These are phyloP conservation scores for Pollimyrus isidori DNA, from an alignment of 2,113 vertebrate genomes.

Conservation along the genomic window DNA sequence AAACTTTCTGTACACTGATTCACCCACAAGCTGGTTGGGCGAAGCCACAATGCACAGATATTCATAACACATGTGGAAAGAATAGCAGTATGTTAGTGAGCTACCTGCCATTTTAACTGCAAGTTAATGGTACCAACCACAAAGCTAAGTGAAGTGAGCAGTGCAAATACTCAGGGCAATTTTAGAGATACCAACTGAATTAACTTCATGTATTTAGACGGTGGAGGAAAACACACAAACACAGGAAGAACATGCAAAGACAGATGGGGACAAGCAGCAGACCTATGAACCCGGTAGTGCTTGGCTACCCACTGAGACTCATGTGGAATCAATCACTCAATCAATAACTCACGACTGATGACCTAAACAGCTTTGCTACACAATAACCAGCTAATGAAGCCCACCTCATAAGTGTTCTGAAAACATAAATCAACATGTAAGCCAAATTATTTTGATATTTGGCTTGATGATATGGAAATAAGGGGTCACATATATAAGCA, in stretches of 20 bases:
- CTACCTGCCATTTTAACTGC: not conserved
- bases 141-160: not conserved
- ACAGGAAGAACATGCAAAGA: not conserved
- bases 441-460: not conserved
- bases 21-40: not conserved
- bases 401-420: not conserved
- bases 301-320: not conserved
- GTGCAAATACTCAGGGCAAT: not conserved
- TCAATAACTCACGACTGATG: not conserved
- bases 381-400: not conserved
- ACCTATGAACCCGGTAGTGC: not conserved
- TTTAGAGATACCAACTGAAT: not conserved
- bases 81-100: not conserved
- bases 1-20: not conserved
- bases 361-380: not conserved
- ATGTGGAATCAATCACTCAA: not conserved
- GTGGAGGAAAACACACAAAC: not conserved
- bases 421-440: not conserved
- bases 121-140: not conserved
- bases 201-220: not conserved
- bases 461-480: not conserved
- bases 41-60: not conserved
- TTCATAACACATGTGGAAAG: not conserved
- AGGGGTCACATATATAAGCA: not conserved
- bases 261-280: not conserved